Percentiles rank a stretch among this genome's conserved stretches.
phyloP scores from a whole-genome alignment of 2,888 invertebrate species.

The Meiosimyza platycephala region DNA sequence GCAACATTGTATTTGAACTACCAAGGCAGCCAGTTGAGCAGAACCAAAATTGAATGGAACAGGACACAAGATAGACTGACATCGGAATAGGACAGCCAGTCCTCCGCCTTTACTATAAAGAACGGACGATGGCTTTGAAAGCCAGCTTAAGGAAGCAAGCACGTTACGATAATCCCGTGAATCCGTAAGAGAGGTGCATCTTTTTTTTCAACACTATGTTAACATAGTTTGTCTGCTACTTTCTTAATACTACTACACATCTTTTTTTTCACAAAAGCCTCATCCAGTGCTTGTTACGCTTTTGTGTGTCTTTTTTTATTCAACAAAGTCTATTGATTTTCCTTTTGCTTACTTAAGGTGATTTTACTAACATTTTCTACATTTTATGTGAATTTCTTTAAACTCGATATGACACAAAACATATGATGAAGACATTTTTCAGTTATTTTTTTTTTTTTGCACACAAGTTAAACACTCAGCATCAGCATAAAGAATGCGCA shows the following conservation, averaged over 20 bases:
- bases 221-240: neutral
- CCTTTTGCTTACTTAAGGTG: slow-evolving; percentile 4
- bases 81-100: too few species aligned
- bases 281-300: slow-evolving; percentile 1
- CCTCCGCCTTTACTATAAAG: neutral
- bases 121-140: neutral
- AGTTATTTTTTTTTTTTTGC: neutral
- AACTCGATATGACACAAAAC: neutral
- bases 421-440: slow-evolving; percentile 7
- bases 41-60: too few species aligned
- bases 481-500: too few species aligned
- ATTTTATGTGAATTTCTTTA: slow-evolving; percentile 7
- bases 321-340: slow-evolving; percentile 10
- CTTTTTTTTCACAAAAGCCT: neutral
- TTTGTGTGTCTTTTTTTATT: slow-evolving; percentile 1
- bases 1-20: neutral
- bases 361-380: neutral
- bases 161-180: slow-evolving; percentile 49
- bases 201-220: neutral
- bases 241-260: neutral
- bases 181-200: slow-evolving; percentile 57
- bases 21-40: too few species aligned
- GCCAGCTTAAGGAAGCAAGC: neutral
- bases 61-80: too few species aligned
- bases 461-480: too few species aligned